Percentiles rank a stretch among this genome's conserved stretches.
Evolutionary conservation across 1,140 invertebrate genomes (phyloP).

Genomic region (Arion vulgaris): DNA sequence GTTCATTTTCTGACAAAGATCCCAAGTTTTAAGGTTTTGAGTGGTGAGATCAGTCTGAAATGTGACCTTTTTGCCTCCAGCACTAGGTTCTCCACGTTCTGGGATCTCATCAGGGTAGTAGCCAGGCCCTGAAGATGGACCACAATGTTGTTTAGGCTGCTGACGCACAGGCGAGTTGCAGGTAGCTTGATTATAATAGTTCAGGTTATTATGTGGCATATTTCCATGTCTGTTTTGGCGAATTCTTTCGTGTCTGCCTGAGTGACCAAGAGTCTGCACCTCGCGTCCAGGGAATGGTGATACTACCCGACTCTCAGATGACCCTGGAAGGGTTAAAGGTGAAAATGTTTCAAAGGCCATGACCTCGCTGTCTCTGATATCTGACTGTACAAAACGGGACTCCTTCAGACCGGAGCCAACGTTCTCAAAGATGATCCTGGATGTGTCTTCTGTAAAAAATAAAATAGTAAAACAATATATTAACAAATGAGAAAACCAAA

Average conservation of each 20-base stretch:
- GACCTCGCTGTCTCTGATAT: slow-evolving; percentile 28
- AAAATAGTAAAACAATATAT: not conserved
- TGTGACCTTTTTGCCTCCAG: slow-evolving; percentile 44
- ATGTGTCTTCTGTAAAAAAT: slow-evolving; percentile 40
- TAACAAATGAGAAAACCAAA: not conserved
- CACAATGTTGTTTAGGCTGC: not conserved
- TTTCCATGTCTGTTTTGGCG: not conserved
- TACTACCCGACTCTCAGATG: not conserved
- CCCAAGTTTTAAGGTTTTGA: slow-evolving; percentile 42
- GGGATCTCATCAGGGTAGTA: not conserved
- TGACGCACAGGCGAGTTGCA: not conserved
- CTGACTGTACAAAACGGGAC: slow-evolving; percentile 42
- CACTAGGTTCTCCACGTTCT: slow-evolving; percentile 2
- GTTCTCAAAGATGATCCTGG: slow-evolving; percentile 41
- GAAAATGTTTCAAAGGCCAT: slow-evolving; percentile 46
- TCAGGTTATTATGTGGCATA: not conserved
- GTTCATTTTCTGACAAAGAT: slow-evolving; percentile 34
- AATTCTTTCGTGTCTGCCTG: not conserved
- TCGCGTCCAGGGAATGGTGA: slow-evolving; percentile 10
- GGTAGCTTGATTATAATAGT: not conserved
- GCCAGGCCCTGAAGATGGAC: slow-evolving; percentile 18
- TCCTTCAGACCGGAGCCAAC: slow-evolving; percentile 37
- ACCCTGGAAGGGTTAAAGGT: slow-evolving; percentile 25
- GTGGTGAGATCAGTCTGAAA: slow-evolving; percentile 44
- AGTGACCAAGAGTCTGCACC: slow-evolving; percentile 40